Evolutionary conservation across 2,113 vertebrate species (phyloP).

Genomic region (Elephantulus edwardii): DNA sequence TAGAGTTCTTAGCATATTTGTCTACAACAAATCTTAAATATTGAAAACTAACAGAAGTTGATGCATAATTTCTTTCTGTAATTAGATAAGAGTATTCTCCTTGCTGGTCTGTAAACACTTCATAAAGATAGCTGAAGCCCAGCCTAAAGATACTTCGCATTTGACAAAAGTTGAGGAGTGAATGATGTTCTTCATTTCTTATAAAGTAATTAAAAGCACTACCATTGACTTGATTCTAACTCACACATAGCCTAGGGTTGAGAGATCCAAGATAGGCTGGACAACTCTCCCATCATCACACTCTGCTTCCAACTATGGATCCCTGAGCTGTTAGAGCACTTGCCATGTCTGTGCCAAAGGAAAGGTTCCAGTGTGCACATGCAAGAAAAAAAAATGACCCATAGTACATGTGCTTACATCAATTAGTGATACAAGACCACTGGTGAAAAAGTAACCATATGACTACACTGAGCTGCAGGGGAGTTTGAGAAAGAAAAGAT

Average conservation of each 20-base stretch:
- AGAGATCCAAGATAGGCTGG: background rate
- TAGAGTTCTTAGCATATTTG: slow-evolving; percentile 62
- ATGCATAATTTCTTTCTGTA: slow-evolving; percentile 70
- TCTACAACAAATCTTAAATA: slow-evolving; percentile 70
- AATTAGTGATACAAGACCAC: background rate
- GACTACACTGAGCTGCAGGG: background rate
- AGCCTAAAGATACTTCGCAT: slow-evolving; percentile 26
- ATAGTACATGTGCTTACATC: background rate
- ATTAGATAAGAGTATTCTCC: slow-evolving; percentile 57
- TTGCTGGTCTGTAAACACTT: slow-evolving; percentile 48
- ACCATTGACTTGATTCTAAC: slow-evolving; percentile 8
- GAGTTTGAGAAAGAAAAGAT: background rate
- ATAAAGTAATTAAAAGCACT: background rate
- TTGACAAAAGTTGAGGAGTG: slow-evolving; percentile 25
- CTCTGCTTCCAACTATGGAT: background rate
- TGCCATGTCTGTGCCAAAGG: background rate
- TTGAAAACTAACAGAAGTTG: slow-evolving; percentile 63
- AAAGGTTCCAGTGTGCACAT: background rate
- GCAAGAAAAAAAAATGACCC: background rate
- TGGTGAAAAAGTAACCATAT: background rate
- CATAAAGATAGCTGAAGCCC: slow-evolving; percentile 41
- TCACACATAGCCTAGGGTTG: background rate
- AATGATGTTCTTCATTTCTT: slow-evolving; percentile 34
- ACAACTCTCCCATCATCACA: background rate
- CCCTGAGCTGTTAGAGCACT: background rate